Conservation (phyloP, 2,888 invertebrate genomes). For the Ormia ochracea region DNA sequence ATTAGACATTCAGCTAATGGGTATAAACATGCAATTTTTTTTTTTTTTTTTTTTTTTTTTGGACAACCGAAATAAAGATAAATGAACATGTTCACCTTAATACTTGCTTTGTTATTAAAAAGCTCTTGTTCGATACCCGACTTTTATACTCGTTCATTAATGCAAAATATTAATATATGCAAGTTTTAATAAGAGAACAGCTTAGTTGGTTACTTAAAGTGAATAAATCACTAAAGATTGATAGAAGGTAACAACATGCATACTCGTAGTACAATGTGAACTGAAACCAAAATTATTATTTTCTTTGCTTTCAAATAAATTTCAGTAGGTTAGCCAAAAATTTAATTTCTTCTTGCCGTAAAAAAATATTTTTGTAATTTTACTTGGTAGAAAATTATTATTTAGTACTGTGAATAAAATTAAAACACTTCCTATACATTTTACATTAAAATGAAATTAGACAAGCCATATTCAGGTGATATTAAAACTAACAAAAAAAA, state of each 20-base stretch:
- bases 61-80: constrained; percentile 11
- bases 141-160: neutral
- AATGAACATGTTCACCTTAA: constrained; percentile 36
- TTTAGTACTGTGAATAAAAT: neutral
- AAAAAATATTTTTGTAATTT: neutral
- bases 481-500: neutral
- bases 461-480: constrained; percentile 12
- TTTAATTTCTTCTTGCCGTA: neutral
- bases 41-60: too few relatives aligned
- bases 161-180: constrained; percentile 18
- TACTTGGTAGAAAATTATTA: neutral
- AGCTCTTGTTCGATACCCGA: constrained; percentile 12
- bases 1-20: constrained; percentile 58
- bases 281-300: neutral
- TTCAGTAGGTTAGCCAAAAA: neutral
- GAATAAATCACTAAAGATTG: neutral
- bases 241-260: neutral
- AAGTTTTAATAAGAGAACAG: neutral
- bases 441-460: constrained; percentile 32
- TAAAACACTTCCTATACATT: constrained; percentile 39
- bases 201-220: neutral
- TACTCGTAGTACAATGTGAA: neutral
- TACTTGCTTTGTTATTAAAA: constrained; percentile 8
- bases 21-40: constrained; percentile 57
- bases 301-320: neutral